Conservation (phyloP, 2,113 vertebrate genomes). For the Myodes glareolus region DNA sequence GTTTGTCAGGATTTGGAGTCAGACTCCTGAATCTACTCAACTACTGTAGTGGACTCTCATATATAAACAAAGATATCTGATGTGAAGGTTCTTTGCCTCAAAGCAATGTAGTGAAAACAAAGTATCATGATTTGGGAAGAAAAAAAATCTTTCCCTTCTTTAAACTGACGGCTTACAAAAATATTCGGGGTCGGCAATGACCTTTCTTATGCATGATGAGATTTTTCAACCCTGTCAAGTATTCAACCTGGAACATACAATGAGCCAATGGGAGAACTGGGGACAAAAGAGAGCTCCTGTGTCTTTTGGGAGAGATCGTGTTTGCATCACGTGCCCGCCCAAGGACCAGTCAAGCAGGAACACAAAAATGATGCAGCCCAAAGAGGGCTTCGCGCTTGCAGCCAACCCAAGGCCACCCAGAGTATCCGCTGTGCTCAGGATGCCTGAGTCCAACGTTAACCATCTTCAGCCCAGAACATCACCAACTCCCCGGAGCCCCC, state of each 20-base stretch:
- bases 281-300: background rate
- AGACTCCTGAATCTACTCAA: slow-evolving; percentile 10
- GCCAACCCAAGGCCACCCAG: background rate
- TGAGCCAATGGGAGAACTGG: background rate
- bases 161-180: background rate
- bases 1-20: slow-evolving; percentile 25
- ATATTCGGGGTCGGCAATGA: background rate
- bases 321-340: background rate
- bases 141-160: slow-evolving; percentile 14
- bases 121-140: background rate
- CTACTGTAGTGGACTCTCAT: background rate
- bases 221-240: background rate
- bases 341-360: background rate
- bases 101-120: slow-evolving; percentile 35
- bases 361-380: background rate
- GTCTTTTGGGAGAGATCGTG: background rate
- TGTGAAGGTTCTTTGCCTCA: slow-evolving; percentile 14
- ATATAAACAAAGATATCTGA: slow-evolving; percentile 3
- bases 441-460: background rate
- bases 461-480: background rate
- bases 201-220: background rate
- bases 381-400: background rate
- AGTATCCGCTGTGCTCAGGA: background rate
- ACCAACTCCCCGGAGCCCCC: too few species aligned
- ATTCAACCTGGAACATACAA: background rate